These are phyloP conservation scores for Protobothrops flavoviridis DNA, from an alignment of 2,113 vertebrate genomes.

Conservation along the genomic window DNA sequence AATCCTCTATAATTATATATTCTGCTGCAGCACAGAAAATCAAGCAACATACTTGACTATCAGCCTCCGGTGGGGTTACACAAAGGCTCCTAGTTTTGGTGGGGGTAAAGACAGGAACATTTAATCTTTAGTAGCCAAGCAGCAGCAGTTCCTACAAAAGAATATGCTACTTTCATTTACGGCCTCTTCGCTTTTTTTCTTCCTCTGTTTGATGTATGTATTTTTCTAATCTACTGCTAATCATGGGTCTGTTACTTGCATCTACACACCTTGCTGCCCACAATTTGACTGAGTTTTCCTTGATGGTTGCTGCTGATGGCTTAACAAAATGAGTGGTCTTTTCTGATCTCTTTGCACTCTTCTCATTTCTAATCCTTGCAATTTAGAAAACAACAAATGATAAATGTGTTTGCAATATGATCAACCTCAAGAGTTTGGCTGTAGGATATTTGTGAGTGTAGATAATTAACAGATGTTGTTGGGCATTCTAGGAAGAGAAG, in stretches of 20 bases:
- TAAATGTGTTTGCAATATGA: background rate
- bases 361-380: background rate
- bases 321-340: background rate
- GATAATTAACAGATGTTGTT: background rate
- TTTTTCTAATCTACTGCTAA: constrained; percentile 49
- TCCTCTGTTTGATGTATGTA: constrained; percentile 16
- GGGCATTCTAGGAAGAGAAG: background rate
- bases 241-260: background rate
- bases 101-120: background rate
- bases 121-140: background rate
- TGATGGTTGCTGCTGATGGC: background rate
- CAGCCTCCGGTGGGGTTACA: background rate
- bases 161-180: background rate
- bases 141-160: constrained; percentile 27
- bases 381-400: background rate
- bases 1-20: background rate
- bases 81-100: constrained; percentile 13
- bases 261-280: background rate
- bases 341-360: background rate
- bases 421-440: background rate
- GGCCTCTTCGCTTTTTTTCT: constrained; percentile 37
- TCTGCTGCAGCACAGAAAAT: constrained; percentile 43
- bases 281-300: background rate
- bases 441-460: background rate
- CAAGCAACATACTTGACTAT: background rate